A percentile compares a stretch with the other conserved stretches of the same genome.
Evolutionary conservation across 2,888 invertebrate species (phyloP).

Genomic region (Pteria penguin): DNA sequence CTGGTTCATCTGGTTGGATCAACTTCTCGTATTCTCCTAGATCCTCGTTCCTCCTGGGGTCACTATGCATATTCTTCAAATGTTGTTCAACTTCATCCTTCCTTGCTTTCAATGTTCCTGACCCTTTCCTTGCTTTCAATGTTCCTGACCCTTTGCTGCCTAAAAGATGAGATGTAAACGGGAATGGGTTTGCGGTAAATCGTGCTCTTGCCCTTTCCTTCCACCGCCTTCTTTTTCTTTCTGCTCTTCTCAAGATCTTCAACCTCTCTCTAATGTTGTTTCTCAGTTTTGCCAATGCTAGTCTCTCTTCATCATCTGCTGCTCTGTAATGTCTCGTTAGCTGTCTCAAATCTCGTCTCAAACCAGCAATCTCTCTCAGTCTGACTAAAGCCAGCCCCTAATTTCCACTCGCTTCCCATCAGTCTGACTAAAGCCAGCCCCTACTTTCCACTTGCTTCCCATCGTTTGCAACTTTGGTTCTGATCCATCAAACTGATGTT

Average conservation of each 20-base stretch:
- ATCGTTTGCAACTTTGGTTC: conserved; percentile 11
- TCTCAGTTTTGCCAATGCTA: conserved; percentile 1
- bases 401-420: too few species aligned
- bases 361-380: conserved; percentile 5
- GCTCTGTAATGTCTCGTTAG: background rate
- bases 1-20: conserved; percentile 17
- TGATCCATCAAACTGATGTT: conserved; percentile 18
- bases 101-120: background rate
- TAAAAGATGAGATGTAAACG: conserved; percentile 14
- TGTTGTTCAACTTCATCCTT: background rate
- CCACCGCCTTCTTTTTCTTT: conserved; percentile 20
- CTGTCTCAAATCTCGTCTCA: conserved; percentile 18
- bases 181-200: conserved; percentile 15
- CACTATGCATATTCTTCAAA: background rate
- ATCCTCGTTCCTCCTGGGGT: conserved; percentile 1
- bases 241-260: conserved; percentile 2
- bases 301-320: conserved; percentile 17
- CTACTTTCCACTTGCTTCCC: too few species aligned
- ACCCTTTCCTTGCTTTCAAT: too few species aligned
- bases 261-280: conserved; percentile 6
- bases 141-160: conserved; percentile 4
- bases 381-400: too few species aligned
- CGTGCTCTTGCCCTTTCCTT: conserved; percentile 15
- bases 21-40: conserved; percentile 4
- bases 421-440: too few species aligned